Conservation (phyloP, 2,113 vertebrate genomes). For the Athene noctua region DNA sequence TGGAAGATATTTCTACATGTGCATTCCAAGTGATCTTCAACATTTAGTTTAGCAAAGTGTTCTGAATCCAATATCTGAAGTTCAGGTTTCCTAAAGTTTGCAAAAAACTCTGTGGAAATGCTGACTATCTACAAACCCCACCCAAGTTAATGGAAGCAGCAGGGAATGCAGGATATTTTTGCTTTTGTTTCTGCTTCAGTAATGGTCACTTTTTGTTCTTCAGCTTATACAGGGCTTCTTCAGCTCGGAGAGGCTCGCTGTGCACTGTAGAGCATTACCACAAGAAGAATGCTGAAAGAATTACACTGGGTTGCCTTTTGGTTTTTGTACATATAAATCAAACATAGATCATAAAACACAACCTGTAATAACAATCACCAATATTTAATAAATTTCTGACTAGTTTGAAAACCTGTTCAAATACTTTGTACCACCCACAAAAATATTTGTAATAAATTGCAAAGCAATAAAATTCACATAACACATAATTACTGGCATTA, state of each 20-base stretch:
- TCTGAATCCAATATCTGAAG: not conserved
- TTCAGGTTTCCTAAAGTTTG: not conserved
- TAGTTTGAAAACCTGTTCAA: slow-evolving; percentile 69
- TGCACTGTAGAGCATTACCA: not conserved
- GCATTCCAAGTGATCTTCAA: not conserved
- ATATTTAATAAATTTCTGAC: slow-evolving; percentile 70
- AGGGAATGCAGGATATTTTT: not conserved
- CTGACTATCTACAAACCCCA: not conserved
- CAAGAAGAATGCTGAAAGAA: not conserved
- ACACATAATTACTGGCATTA: slow-evolving; percentile 75
- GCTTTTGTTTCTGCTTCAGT: not conserved
- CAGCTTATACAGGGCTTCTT: not conserved
- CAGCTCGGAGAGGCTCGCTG: not conserved
- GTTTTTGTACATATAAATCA: slow-evolving; percentile 51
- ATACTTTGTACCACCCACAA: slow-evolving; percentile 74
- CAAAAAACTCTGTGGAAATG: not conserved
- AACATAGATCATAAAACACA: slow-evolving; percentile 62
- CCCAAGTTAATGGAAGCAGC: not conserved
- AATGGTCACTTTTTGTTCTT: not conserved
- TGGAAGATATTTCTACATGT: not conserved
- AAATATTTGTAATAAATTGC: slow-evolving; percentile 69
- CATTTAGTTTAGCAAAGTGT: not conserved
- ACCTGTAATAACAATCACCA: slow-evolving; percentile 74
- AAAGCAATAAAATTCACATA: slow-evolving; percentile 71
- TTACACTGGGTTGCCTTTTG: not conserved